These are phyloP conservation scores for Ictidomys tridecemlineatus DNA, from an alignment of 2,113 vertebrate genomes.

Conservation along the genomic window DNA sequence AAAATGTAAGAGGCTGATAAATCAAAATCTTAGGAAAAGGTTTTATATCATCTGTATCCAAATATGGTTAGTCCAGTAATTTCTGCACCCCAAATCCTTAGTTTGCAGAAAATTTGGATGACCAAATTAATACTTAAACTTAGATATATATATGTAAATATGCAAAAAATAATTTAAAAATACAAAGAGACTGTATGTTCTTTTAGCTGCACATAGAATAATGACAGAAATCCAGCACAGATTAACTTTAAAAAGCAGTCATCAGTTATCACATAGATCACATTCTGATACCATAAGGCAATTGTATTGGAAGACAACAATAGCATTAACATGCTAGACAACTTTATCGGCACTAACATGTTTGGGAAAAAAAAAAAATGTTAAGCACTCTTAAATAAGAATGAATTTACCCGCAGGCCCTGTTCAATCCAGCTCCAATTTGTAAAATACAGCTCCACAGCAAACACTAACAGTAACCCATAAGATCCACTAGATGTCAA, in stretches of 20 bases:
- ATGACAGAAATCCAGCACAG: background rate
- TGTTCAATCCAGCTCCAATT: background rate
- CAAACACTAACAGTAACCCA: conserved; percentile 25
- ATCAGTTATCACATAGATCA: background rate
- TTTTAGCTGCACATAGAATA: background rate
- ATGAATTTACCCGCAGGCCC: background rate
- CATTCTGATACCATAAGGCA: background rate
- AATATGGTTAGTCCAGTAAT: background rate
- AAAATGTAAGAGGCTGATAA: background rate
- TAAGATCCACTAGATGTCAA: conserved; percentile 57
- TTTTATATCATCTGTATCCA: background rate
- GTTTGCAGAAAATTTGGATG: background rate
- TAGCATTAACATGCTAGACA: background rate
- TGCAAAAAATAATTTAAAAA: background rate
- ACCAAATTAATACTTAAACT: background rate
- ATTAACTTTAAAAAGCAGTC: conserved; percentile 31
- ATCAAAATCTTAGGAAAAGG: background rate
- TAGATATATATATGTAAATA: background rate
- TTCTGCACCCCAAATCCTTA: background rate
- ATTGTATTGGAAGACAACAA: conserved; percentile 10
- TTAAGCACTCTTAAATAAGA: conserved; percentile 26
- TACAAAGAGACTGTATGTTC: background rate
- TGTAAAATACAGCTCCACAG: background rate
- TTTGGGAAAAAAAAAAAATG: background rate
- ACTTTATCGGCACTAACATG: background rate